Conservation (phyloP, 53 echinoderm and acorn worm genomes). For the Luidia sarsii region DNA sequence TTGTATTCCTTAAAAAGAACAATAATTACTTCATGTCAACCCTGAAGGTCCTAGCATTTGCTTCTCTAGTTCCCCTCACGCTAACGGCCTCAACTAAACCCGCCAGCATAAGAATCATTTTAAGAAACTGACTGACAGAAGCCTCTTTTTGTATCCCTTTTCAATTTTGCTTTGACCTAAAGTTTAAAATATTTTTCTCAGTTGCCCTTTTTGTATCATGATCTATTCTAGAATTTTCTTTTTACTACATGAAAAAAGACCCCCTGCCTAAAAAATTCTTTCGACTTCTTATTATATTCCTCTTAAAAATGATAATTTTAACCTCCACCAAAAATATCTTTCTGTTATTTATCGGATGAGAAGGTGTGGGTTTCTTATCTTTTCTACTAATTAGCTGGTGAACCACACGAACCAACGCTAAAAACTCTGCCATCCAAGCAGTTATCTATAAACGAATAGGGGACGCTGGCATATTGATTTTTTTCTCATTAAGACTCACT, state of each 20-base stretch:
- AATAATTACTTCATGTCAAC: conserved; percentile 1
- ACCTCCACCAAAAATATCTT: conserved; percentile 55
- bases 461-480: conserved; percentile 56
- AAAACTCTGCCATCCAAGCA: conserved; percentile 61
- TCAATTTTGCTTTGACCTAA: conserved; percentile 27
- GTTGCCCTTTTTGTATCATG: conserved; percentile 60
- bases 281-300: conserved; percentile 53
- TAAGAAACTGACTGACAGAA: conserved; percentile 2
- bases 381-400: conserved; percentile 70
- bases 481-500: background rate
- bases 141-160: background rate
- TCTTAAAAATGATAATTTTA: conserved; percentile 62
- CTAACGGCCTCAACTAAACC: background rate
- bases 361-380: conserved; percentile 72
- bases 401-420: conserved; percentile 47
- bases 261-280: conserved; percentile 48
- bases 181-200: conserved; percentile 31
- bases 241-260: conserved; percentile 69
- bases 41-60: conserved; percentile 27
- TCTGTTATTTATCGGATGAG: conserved; percentile 69
- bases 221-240: conserved; percentile 72
- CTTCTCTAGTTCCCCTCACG: background rate
- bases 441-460: conserved; percentile 78
- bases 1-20: background rate
- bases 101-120: background rate